Percentiles rank a stretch among this genome's conserved stretches.
Evolutionary conservation across 2,113 vertebrate genomes (phyloP).

Genomic region (Sterna hirundo): DNA sequence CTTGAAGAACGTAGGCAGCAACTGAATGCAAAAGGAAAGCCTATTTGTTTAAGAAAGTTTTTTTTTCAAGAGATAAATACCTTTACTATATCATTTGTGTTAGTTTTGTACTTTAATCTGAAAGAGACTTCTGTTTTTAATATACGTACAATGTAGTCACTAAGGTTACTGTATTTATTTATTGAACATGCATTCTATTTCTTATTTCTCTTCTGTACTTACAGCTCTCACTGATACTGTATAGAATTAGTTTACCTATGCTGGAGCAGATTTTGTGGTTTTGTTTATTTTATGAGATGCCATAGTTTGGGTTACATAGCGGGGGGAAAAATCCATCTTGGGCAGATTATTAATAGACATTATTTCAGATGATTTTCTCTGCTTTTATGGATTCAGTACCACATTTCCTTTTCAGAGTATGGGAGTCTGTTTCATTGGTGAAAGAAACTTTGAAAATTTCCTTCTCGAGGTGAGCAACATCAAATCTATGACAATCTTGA

Average conservation of each 20-base stretch:
- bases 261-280: not conserved
- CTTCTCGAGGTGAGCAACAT: conserved; percentile 85
- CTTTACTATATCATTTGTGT: not conserved
- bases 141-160: not conserved
- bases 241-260: not conserved
- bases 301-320: not conserved
- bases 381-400: not conserved
- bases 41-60: not conserved
- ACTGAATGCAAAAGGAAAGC: not conserved
- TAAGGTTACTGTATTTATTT: not conserved
- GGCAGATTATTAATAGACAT: not conserved
- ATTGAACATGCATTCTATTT: not conserved
- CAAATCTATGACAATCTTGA: not conserved
- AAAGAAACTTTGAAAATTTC: conserved; percentile 92
- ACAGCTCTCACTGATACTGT: not conserved
- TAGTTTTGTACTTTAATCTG: not conserved
- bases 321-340: not conserved
- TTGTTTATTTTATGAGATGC: not conserved
- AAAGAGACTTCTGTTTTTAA: not conserved
- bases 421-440: conserved; percentile 96
- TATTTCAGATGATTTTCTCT: not conserved
- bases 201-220: not conserved
- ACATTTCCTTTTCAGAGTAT: conserved; percentile 84
- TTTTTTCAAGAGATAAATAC: not conserved
- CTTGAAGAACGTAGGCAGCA: not conserved